Base-by-base conservation (phyloP, 2,113 vertebrate genomes). In the Melanerpes formicivorus region DNA sequence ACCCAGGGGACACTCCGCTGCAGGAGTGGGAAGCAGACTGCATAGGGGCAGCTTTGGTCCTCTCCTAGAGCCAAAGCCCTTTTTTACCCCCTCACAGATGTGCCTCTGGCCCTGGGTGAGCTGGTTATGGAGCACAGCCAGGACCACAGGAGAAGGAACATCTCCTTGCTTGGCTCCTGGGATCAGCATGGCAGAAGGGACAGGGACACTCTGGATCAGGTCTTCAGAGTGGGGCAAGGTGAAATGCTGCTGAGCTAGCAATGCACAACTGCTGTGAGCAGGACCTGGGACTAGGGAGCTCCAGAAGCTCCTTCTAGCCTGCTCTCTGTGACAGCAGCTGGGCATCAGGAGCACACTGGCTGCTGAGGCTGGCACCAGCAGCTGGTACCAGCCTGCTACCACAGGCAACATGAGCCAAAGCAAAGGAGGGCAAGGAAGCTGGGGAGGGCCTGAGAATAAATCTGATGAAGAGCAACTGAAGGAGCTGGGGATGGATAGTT, bases 1-100 rank as follows among this genome's bases (percentile, higher is more conserved):
- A 56, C 26, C n/a, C 3, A 30, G 10, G 32, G 55, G 29, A 17
- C 9, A 4, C 1, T 2, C 1, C 18, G 7, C 11, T 11, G 46
- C 27, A 84, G 52, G 78, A 59, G 34, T 7, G 50, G 18, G n/a
- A 55, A 16, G 32, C 34, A 66, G 7, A 30, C 46, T 70, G 56
- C 32, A 29, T 66, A 74, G 50, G n/a, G 71, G 30, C 8, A 77
- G 60, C 60, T 32, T 4, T 1, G 2, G 18, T 34, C 37, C 21
- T 32, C 48, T 64, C 27, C 55, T 32, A 14, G 6, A n/a, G 15
- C 25, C 37, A n/a, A 46, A 30, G 72, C 19, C 14, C 12, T 55
- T 17, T 64, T 25, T 37, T 48, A 7, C 32, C 25, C 15, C 55
- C 52, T 27, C 58, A 48, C 59, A 60, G 32, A 13, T 0, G 1